These are phyloP conservation scores for Laothoe populi DNA, from an alignment of 2,888 invertebrate species.

Conservation along the genomic window DNA sequence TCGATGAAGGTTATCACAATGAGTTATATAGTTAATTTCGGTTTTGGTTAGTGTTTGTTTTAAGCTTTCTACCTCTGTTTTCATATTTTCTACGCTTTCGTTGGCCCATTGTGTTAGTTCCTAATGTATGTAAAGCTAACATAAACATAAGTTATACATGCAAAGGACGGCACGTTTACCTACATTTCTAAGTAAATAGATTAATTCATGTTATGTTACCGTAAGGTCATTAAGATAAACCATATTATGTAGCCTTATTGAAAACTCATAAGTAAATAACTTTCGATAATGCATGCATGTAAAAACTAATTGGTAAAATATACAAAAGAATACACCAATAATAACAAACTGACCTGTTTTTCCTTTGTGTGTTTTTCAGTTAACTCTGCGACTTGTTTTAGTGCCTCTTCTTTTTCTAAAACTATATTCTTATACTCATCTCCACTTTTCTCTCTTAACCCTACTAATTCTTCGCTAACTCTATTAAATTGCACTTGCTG, in stretches of 20 bases:
- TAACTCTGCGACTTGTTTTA: constrained; percentile 63
- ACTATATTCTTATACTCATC: constrained; percentile 71
- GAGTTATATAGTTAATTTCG: constrained; percentile 48
- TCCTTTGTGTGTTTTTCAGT: constrained; percentile 66
- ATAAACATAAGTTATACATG: constrained; percentile 33
- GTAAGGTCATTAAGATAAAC: background rate
- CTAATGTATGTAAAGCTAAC: constrained; percentile 56
- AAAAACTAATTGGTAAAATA: background rate
- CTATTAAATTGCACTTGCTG: constrained; percentile 64
- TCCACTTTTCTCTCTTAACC: constrained; percentile 66
- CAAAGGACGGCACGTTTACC: constrained; percentile 30
- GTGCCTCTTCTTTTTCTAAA: constrained; percentile 68
- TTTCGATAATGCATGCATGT: constrained; percentile 25
- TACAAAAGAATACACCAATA: constrained; percentile 29
- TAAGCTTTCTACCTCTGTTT: constrained; percentile 57
- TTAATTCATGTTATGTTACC: constrained; percentile 2
- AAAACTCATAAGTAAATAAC: background rate
- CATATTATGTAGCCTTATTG: background rate
- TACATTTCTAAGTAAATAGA: background rate
- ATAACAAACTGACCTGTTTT: constrained; percentile 68
- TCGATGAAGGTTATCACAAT: constrained; percentile 53
- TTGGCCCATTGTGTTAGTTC: constrained; percentile 52
- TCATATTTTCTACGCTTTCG: constrained; percentile 54
- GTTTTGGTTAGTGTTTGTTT: constrained; percentile 55
- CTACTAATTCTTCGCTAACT: constrained; percentile 67